A percentile compares a stretch with the other conserved stretches of the same genome.
These are phyloP conservation scores for Trichonephila inaurata DNA, from an alignment of 1,140 invertebrate species.

Conservation along the genomic window DNA sequence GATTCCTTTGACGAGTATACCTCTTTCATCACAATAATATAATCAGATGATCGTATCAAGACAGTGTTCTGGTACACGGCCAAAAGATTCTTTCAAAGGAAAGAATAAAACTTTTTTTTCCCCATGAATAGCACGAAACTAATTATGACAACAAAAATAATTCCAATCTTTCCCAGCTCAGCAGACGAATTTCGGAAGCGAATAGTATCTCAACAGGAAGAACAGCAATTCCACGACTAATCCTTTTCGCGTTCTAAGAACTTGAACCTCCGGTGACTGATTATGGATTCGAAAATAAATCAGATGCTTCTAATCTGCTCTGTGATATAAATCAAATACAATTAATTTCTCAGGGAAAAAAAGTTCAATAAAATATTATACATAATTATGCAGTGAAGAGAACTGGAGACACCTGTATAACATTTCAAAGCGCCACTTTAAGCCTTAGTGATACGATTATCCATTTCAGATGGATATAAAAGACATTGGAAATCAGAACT, in stretches of 20 bases:
- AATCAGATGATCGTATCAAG: neutral
- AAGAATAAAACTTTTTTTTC: neutral
- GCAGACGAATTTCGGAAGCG: neutral
- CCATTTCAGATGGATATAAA: too few species aligned
- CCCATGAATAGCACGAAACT: neutral
- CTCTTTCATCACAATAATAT: neutral
- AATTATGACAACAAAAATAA: neutral
- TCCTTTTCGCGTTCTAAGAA: neutral
- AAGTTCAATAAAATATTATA: too few species aligned
- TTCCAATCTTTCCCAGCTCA: neutral
- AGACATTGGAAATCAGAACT: too few species aligned
- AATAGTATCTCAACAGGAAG: neutral
- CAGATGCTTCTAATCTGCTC: too few species aligned
- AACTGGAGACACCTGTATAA: too few species aligned
- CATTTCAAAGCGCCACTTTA: too few species aligned
- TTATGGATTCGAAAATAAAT: neutral
- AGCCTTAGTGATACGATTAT: too few species aligned
- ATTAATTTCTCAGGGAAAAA: too few species aligned
- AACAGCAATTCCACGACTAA: neutral
- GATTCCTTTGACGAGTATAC: conserved; percentile 16
- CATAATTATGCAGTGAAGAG: too few species aligned
- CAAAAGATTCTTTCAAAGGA: neutral
- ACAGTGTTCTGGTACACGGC: neutral
- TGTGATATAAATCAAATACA: too few species aligned
- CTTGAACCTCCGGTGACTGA: neutral